Base-by-base conservation (phyloP, 2,797 vertebrate genomes). In the Garrulus glandarius region DNA sequence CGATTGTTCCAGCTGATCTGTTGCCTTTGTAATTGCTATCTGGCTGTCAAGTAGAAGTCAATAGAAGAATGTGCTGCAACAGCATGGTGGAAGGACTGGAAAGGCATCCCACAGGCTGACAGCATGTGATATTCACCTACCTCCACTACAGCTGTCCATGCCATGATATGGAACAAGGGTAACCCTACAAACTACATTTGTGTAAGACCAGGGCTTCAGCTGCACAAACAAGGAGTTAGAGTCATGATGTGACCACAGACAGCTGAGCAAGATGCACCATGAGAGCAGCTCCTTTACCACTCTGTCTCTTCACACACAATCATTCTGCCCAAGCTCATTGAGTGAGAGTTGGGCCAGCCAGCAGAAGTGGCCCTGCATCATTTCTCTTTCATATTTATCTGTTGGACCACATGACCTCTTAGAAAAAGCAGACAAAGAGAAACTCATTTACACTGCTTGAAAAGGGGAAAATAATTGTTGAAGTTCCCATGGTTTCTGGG, bases 351-450 rank as follows among this genome's bases (percentile, higher is more conserved):
- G 5, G 55, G 44, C 36, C 59, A 65, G 32, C 34, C 30, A 5
- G 24, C 17, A 39, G 63, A 92, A 96, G 78, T 3, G 5, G 59
- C 46, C 32, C 55, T 87, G 61, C 47, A 24, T 93, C 19, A 53
- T 87, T 95, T 70, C 65, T 87, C 37, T 85, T 86, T 67, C 76
- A 22, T 50, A 36, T 75, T 47, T 64, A 24, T 72, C 80, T 94
- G 26, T 67, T 77, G 70, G 61, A 47, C 59, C 63, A 59, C 63
- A 44, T 68, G 80, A 79, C 57, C 55, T 63, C n/a, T 36, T 64
- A 92, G 76, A 71, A 95, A 94, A 89, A 75, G 55, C 74, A 95
- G 89, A 91, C 93, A 88, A 95, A 72, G 80, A 71, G 71, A 95
- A 96, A 89, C 57, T 89, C 69, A 30, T 70, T 89, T 83, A 53